These are phyloP conservation scores for Plectrocnemia conspersa DNA, from an alignment of 1,140 invertebrate species.

Conservation along the genomic window DNA sequence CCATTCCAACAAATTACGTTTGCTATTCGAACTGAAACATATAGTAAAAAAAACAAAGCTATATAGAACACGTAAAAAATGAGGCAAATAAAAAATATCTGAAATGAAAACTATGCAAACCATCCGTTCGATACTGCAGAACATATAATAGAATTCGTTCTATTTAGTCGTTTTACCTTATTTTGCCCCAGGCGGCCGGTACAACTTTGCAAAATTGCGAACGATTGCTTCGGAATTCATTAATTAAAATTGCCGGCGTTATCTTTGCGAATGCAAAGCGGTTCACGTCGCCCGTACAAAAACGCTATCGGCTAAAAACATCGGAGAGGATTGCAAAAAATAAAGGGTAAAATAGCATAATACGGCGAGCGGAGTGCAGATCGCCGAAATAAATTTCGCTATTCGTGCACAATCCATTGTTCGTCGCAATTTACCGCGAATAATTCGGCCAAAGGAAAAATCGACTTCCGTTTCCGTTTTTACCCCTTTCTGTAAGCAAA, in stretches of 20 bases:
- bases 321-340: background rate
- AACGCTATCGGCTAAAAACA: background rate
- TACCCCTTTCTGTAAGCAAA: background rate
- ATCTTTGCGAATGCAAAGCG: too few species aligned
- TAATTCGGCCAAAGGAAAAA: too few species aligned
- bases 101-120: too few species aligned
- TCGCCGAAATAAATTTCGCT: slow-evolving; percentile 2
- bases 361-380: background rate
- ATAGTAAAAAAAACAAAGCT: too few species aligned
- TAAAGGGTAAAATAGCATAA: background rate
- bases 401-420: slow-evolving; percentile 1
- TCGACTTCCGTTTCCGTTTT: background rate
- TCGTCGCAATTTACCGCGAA: background rate
- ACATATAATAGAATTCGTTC: too few species aligned
- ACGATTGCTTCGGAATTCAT: background rate
- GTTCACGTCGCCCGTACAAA: background rate
- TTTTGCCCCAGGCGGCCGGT: background rate
- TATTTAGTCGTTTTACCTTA: too few species aligned
- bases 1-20: too few species aligned
- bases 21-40: too few species aligned
- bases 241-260: slow-evolving; percentile 18
- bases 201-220: background rate
- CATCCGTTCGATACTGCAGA: too few species aligned
- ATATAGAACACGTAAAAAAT: too few species aligned
- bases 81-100: too few species aligned